Conservation (phyloP, 2,113 vertebrate species). For the Bungarus multicinctus region DNA sequence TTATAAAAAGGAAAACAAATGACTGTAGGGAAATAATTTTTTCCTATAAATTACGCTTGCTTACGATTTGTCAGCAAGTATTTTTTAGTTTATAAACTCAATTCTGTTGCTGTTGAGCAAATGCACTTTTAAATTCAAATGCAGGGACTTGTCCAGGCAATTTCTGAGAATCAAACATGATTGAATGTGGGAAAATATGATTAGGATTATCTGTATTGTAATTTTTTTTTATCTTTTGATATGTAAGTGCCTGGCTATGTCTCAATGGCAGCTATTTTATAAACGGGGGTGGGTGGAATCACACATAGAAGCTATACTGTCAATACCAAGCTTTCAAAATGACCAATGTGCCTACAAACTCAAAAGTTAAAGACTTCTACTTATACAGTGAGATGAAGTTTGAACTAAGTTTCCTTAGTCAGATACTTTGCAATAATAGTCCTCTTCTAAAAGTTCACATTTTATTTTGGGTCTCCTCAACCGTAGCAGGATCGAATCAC, state of each 20-base stretch:
- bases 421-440: neutral
- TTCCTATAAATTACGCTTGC: neutral
- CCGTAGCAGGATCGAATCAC: conserved; percentile 58
- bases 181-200: neutral
- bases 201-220: neutral
- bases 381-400: neutral
- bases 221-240: neutral
- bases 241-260: neutral
- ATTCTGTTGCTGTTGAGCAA: neutral
- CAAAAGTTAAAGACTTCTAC: neutral
- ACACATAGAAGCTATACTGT: neutral
- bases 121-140: neutral
- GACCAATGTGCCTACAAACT: neutral
- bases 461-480: conserved; percentile 57
- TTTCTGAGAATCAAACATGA: neutral
- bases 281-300: neutral
- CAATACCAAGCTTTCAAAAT: neutral
- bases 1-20: neutral
- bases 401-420: neutral
- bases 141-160: neutral
- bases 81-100: neutral
- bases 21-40: neutral
- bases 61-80: neutral
- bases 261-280: neutral
- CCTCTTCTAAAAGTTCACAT: conserved; percentile 51